A percentile compares a stretch with the other conserved stretches of the same genome.
Evolutionary conservation across 2,797 vertebrate species (phyloP).

Genomic region (Chloroceryle amazona): DNA sequence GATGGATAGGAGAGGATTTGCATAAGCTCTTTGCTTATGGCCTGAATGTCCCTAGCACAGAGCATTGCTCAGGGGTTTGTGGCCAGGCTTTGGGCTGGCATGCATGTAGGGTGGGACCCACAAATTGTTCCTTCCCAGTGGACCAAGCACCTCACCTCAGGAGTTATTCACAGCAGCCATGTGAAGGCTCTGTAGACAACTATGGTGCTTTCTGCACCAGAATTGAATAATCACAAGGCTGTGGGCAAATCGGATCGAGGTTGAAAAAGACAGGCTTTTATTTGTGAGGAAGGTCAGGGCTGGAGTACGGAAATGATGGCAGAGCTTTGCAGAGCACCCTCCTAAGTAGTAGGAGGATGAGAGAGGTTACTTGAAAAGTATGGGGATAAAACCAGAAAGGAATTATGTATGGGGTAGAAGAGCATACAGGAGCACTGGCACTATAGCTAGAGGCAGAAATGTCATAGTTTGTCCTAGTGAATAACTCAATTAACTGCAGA

Average conservation of each 20-base stretch:
- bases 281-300: neutral
- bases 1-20: slow-evolving; percentile 59
- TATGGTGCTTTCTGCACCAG: neutral
- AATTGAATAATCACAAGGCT: neutral
- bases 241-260: neutral
- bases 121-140: neutral
- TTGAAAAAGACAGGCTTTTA: neutral
- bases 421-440: neutral
- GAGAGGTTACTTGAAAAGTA: neutral
- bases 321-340: neutral
- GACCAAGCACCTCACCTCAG: neutral
- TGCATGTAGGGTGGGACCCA: neutral
- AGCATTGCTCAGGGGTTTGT: neutral
- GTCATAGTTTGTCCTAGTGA: neutral
- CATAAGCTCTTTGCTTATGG: neutral
- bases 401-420: neutral
- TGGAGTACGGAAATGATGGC: neutral
- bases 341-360: neutral
- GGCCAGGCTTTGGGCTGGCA: neutral
- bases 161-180: neutral
- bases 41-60: neutral
- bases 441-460: neutral
- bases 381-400: fast-evolving
- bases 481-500: slow-evolving; percentile 33
- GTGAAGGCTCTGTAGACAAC: fast-evolving